Evolutionary conservation across 1,140 invertebrate species (phyloP), one percentile per base, ranked within the genome.

Genomic region (Dendrolimus kikuchii): DNA sequence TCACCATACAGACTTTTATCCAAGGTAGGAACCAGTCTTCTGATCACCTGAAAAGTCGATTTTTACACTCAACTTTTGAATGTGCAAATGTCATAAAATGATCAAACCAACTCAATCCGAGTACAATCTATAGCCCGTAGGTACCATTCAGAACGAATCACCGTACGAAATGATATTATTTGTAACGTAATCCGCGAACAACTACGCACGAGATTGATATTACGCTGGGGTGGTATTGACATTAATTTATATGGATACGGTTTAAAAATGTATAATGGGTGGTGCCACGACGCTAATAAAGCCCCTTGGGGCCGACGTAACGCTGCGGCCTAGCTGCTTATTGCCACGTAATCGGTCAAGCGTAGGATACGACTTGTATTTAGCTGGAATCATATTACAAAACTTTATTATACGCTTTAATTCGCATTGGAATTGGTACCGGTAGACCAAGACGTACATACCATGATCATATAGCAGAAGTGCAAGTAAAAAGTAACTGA

Each of bases 141-240:
- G 73, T 74, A 82, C 82, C 76, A 81, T 84, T 83, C 79, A 79
- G 62, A 81, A 77, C 77, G 82, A 86, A 84, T 86, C 77, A 77
- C 74, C 81, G 82, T 86, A 81, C 74, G 77, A 81, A 86, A 84
- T 86, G 77, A 84, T 86, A 84, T 86, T 86, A 86, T 86, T 86
- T 81, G 81, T 80, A 80, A 84, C 82, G 62, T 81, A 84, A 86
- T 86, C 82, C 81, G 82, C 74, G 79, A 86, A 86, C 80, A 82
- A 83, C 71, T 76, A 58, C 60, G 53, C 58, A 57, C 64, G 68
- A 80, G 80, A 86, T 81, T 83, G 82, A 83, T 82, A 86, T 78
- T 77, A 80, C 81, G 62, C 82, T 70, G 59, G 82, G 79, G 81
- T 80, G 67, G 74, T 80, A 78, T 82, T 75, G 81, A 75, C 81